A percentile compares a stretch with the other conserved stretches of the same genome.
Evolutionary conservation across 2,888 invertebrate species (phyloP).

Genomic region (Adelognathus sp.): DNA sequence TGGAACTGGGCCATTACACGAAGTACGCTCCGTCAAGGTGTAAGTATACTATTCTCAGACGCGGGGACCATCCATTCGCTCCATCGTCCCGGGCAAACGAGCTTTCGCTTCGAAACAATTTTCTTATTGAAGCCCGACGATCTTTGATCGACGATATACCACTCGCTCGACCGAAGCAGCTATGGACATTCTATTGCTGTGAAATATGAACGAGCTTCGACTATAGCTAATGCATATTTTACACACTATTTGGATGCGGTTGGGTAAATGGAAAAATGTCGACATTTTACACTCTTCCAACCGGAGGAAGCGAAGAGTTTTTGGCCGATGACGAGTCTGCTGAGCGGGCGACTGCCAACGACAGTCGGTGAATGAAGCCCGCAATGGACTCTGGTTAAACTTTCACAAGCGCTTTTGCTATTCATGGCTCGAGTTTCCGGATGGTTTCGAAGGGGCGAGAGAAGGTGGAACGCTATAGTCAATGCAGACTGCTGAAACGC

Average conservation of each 20-base stretch:
- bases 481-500: background rate
- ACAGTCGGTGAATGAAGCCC: constrained; percentile 68
- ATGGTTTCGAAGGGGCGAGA: background rate
- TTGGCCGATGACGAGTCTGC: constrained; percentile 28
- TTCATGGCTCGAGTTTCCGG: constrained; percentile 65
- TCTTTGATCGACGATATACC: background rate
- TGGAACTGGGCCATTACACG: constrained; percentile 44
- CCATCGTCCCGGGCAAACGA: constrained; percentile 40
- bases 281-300: constrained; percentile 15
- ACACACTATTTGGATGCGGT: constrained; percentile 1
- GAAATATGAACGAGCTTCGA: background rate
- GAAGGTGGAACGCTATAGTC: background rate
- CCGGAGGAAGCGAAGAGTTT: constrained; percentile 4
- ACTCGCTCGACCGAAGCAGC: background rate
- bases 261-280: background rate
- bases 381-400: constrained; percentile 74
- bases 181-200: constrained; percentile 15
- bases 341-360: constrained; percentile 61
- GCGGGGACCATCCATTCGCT: background rate
- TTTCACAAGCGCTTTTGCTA: constrained; percentile 62
- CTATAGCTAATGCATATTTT: background rate
- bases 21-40: constrained; percentile 38
- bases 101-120: constrained; percentile 34
- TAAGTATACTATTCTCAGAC: constrained; percentile 32
- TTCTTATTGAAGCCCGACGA: constrained; percentile 28